These are phyloP conservation scores for Platycheirus albimanus DNA, from an alignment of 2,888 invertebrate species.

Conservation along the genomic window DNA sequence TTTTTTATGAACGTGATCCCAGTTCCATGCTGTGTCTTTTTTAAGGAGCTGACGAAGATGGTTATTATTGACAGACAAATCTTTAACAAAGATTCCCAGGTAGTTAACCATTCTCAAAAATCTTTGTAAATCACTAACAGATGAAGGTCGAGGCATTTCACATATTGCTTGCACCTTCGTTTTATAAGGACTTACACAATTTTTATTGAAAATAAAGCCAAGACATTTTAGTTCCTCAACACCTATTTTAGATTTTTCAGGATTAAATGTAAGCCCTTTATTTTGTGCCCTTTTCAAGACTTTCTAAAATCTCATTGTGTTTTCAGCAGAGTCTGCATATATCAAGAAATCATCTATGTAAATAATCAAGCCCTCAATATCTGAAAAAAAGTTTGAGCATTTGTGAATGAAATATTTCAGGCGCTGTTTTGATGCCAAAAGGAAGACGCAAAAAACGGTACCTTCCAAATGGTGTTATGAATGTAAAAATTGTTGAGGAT, in stretches of 20 bases:
- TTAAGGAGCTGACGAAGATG: conserved; percentile 12
- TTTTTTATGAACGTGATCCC: conserved; percentile 21
- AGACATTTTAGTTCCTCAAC: conserved; percentile 50
- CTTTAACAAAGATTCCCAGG: conserved; percentile 13
- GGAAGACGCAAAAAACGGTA: conserved; percentile 13
- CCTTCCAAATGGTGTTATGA: conserved; percentile 70
- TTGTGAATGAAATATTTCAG: conserved; percentile 71
- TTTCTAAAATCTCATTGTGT: not conserved
- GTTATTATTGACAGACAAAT: not conserved
- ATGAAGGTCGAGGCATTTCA: conserved; percentile 37
- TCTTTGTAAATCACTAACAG: conserved; percentile 54
- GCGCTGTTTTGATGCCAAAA: conserved; percentile 39
- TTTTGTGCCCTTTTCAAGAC: not conserved
- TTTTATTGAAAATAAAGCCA: not conserved
- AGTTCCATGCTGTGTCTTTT: conserved; percentile 46
- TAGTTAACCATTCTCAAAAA: conserved; percentile 69
- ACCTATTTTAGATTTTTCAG: conserved; percentile 48
- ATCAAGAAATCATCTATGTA: conserved; percentile 22
- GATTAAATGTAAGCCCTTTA: conserved; percentile 38
- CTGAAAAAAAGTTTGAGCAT: conserved; percentile 48
- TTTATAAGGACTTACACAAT: not conserved
- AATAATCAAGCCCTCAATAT: conserved; percentile 24
- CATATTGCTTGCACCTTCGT: not conserved
- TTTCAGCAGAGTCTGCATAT: not conserved
- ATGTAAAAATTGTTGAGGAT: conserved; percentile 59